phyloP scores from a whole-genome alignment of 92 coral and sea anemone species.

The Desmophyllum pertusum region DNA sequence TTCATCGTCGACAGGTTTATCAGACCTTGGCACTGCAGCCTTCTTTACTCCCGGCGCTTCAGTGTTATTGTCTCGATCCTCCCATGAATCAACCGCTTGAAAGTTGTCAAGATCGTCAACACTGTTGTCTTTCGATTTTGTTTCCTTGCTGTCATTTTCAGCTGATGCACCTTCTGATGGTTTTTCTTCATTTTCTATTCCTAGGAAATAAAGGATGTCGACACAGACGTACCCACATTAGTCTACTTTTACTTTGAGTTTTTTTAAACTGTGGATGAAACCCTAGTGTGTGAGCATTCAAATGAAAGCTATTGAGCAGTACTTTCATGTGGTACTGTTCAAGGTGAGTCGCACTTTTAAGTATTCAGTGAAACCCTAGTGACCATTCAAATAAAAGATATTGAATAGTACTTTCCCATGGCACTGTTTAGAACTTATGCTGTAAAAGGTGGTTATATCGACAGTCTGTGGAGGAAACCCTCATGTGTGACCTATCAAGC shows the following conservation, averaged over 20 bases:
- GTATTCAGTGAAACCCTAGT: too few species aligned
- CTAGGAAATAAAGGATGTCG: neutral
- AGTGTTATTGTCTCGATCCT: slow-evolving; percentile 30
- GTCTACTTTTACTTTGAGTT: neutral
- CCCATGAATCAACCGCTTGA: slow-evolving; percentile 43
- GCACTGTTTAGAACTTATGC: too few species aligned
- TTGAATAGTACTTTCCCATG: too few species aligned
- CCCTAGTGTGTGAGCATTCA: too few species aligned
- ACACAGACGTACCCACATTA: neutral
- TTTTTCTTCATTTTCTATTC: slow-evolving; percentile 11
- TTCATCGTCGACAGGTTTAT: slow-evolving; percentile 1
- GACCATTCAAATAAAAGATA: too few species aligned
- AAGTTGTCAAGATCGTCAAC: slow-evolving; percentile 47
- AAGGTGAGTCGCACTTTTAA: too few species aligned
- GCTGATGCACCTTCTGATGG: slow-evolving; percentile 1
- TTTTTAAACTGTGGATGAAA: too few species aligned
- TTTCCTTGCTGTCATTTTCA: slow-evolving; percentile 26
- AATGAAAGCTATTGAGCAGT: too few species aligned
- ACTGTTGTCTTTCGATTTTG: slow-evolving; percentile 31
- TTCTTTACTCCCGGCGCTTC: slow-evolving; percentile 20
- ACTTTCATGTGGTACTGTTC: too few species aligned
- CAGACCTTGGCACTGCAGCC: neutral
- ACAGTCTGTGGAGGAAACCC: too few species aligned
- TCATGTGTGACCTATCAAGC: too few species aligned
- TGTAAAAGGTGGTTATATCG: too few species aligned